phyloP scores from a whole-genome alignment of 2,797 vertebrate species.

The Pithecia hirsuta region DNA sequence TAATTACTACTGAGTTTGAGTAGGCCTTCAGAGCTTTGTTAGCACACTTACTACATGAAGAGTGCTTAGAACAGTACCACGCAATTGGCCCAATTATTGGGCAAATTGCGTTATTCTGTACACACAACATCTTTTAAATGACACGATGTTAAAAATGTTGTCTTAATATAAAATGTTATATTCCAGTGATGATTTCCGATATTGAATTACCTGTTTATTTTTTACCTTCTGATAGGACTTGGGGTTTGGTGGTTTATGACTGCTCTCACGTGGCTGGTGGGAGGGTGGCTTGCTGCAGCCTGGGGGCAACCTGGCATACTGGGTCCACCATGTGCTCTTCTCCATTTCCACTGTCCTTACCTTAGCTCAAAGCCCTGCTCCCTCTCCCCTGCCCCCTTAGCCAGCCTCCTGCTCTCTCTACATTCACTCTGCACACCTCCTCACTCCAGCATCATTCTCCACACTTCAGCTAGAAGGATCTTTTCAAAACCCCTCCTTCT shows the following conservation, averaged over 20 bases:
- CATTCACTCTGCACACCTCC: too few relatives aligned
- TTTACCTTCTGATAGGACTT: background rate
- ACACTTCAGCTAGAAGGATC: background rate
- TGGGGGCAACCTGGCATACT: background rate
- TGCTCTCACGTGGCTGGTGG: background rate
- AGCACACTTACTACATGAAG: background rate
- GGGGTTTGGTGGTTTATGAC: background rate
- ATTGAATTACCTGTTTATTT: background rate
- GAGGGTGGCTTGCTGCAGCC: background rate
- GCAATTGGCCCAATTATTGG: background rate
- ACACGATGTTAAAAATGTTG: background rate
- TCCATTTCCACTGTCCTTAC: background rate
- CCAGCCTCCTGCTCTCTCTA: background rate
- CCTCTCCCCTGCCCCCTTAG: background rate
- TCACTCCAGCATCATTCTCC: background rate
- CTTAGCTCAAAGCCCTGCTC: background rate
- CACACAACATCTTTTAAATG: background rate
- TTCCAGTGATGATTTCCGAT: background rate
- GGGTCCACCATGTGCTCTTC: background rate
- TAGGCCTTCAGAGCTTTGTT: background rate
- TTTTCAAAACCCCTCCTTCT: background rate
- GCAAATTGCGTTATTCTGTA: background rate
- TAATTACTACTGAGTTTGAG: background rate
- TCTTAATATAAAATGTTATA: background rate
- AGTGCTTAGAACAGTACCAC: background rate